These are phyloP conservation scores for Penaeus indicus DNA, from an alignment of 1,140 invertebrate genomes.

Conservation along the genomic window DNA sequence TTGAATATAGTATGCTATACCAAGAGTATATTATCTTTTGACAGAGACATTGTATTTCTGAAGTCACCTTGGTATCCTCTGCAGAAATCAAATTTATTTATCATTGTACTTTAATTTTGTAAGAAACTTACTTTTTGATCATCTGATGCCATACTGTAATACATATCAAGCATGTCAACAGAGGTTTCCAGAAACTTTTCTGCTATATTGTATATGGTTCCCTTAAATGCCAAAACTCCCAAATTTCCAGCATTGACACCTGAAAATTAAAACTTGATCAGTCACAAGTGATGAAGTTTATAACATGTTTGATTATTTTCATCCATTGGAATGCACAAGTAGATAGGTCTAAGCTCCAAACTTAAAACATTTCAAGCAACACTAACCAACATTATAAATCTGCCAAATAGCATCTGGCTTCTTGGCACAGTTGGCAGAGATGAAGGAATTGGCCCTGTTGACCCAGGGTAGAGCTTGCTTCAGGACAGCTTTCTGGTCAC, in stretches of 20 bases:
- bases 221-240: conserved; percentile 38
- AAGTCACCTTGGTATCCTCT: too few species aligned
- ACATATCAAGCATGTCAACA: conserved; percentile 42
- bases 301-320: too few species aligned
- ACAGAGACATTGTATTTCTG: too few species aligned
- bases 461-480: conserved; percentile 28
- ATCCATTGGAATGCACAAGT: not conserved
- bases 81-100: too few species aligned
- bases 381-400: conserved; percentile 46
- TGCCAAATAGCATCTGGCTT: not conserved
- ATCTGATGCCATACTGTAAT: not conserved
- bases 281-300: too few species aligned
- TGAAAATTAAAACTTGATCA: not conserved
- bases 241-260: conserved; percentile 42
- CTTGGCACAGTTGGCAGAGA: not conserved
- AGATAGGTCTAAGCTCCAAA: not conserved
- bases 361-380: not conserved
- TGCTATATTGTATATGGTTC: conserved; percentile 22
- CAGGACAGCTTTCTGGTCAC: not conserved
- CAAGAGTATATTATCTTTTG: too few species aligned
- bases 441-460: conserved; percentile 28
- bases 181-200: conserved; percentile 17
- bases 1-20: too few species aligned
- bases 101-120: not conserved
- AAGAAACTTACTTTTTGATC: conserved; percentile 30